Percentiles rank a stretch among this genome's conserved stretches.
phyloP scores from a whole-genome alignment of 2,797 vertebrate genomes.

The Lepilemur septentrionalis region DNA sequence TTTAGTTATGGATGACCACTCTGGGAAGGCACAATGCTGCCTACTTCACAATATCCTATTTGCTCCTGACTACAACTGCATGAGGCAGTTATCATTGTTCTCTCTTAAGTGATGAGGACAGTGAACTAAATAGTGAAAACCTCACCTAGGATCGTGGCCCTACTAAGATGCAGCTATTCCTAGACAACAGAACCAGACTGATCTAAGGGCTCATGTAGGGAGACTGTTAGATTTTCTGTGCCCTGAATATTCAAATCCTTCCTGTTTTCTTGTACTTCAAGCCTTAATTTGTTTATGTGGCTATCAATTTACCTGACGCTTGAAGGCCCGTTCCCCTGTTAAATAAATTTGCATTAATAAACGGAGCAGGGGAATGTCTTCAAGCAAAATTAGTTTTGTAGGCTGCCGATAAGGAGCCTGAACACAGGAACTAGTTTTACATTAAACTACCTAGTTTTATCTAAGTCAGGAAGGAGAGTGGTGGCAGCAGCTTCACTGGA shows the following conservation, averaged over 20 bases:
- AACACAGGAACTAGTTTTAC: constrained; percentile 35
- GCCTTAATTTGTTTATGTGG: background rate
- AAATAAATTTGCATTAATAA: constrained; percentile 52
- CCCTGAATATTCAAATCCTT: background rate
- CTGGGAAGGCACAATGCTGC: background rate
- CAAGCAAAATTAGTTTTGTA: background rate
- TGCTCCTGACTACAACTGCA: background rate
- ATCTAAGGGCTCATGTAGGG: background rate
- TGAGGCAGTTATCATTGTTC: background rate
- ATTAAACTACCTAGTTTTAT: constrained; percentile 9
- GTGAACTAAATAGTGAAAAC: background rate
- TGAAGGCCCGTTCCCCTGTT: constrained; percentile 48
- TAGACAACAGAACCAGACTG: background rate
- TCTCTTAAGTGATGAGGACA: background rate
- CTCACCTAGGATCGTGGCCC: background rate
- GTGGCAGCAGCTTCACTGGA: background rate
- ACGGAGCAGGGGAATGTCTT: background rate
- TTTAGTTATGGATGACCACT: background rate
- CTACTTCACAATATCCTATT: background rate
- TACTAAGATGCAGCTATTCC: background rate
- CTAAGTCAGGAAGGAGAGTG: constrained; percentile 33
- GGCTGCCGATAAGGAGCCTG: constrained; percentile 40
- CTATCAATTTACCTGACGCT: constrained; percentile 3
- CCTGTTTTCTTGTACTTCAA: background rate
- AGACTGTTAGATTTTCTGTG: background rate